Evolutionary conservation across 1,140 invertebrate species (phyloP).

Genomic region (Lasaia peninsularis): DNA sequence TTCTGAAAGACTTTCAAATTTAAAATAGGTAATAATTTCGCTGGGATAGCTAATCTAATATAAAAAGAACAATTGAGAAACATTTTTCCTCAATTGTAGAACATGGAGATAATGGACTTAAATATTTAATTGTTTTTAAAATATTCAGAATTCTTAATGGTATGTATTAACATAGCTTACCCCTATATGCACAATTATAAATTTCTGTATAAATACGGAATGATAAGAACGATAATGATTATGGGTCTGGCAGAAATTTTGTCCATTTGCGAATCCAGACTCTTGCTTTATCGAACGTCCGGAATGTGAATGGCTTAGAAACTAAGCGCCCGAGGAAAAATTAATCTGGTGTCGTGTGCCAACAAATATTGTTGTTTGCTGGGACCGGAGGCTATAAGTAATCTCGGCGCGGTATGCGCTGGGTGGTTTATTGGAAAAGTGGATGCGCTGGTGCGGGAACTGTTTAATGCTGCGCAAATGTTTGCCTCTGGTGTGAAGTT

Average conservation of each 20-base stretch:
- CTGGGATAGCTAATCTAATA: too few relatives aligned
- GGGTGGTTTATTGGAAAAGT: conserved; percentile 64
- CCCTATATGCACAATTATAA: too few relatives aligned
- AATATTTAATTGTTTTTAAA: too few relatives aligned
- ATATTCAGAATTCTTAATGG: too few relatives aligned
- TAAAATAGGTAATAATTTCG: too few relatives aligned
- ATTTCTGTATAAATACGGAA: too few relatives aligned
- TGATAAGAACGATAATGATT: too few relatives aligned
- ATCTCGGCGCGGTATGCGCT: conserved; percentile 69
- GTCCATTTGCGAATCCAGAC: conserved; percentile 13
- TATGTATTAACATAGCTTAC: too few relatives aligned
- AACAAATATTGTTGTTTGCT: conserved; percentile 68
- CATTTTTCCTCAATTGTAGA: too few relatives aligned
- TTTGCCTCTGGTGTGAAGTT: conserved; percentile 26
- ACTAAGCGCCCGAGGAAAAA: conserved; percentile 62
- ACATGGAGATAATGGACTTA: too few relatives aligned
- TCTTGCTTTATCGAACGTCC: conserved; percentile 23
- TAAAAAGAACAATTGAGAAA: too few relatives aligned
- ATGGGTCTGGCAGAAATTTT: neutral
- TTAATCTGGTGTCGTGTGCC: conserved; percentile 65
- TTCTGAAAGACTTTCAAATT: too few relatives aligned
- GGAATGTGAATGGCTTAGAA: conserved; percentile 36
- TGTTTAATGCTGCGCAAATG: conserved; percentile 33
- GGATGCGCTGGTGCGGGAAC: conserved; percentile 29
- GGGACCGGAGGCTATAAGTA: conserved; percentile 58